Evolutionary conservation across 2,113 vertebrate genomes (phyloP), one percentile per base, ranked within the genome.

Genomic region (Rhadina sibilatrix): DNA sequence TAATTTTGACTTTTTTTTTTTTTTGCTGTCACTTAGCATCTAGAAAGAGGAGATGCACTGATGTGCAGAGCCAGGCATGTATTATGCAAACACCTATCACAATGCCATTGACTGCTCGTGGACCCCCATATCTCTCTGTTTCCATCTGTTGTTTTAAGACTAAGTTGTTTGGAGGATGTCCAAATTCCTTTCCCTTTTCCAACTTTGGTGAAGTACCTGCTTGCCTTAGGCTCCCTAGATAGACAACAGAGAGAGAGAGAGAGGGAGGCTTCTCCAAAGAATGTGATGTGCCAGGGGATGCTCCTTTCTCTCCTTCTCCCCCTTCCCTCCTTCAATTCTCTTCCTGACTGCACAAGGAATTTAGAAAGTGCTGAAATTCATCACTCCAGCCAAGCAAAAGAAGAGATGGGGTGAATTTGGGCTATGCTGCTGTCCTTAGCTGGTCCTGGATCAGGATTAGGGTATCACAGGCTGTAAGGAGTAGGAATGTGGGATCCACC

Each of bases 141-240:
- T 92, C 96, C 96, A 97, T 97, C 94, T 97, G 96, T 94, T 97
- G 83, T 97, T 96, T 94, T 81, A 91, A 90, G 80, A 77, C 72
- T 94, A 78, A 94, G 95, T 90, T 95, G 83, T 89, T 94, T 95
- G 96, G 96, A 96, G 87, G 35, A 46, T 84, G 83, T 93, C 95
- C 96, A 97, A 96, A 96, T 95, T 82, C 72, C 38, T 83, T 65
- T 94, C 56, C 56, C 19, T 92, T 94, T 78, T 82, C 70, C 77
- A 78, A n/a, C 72, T 83, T 82, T n/a, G 64, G 83, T 80, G 61
- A 81, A 71, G 69, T 91, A 97, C 96, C 91, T 97, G 80, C 76
- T 60, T 50, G 94, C 96, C 93, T 89, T 63, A 94, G 93, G 94
- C 91, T 93, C 20, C 80, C 47, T 77, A 6, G 53, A 47, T 0